phyloP scores from a whole-genome alignment of 1,140 invertebrate genomes.

The Manduca sexta region DNA sequence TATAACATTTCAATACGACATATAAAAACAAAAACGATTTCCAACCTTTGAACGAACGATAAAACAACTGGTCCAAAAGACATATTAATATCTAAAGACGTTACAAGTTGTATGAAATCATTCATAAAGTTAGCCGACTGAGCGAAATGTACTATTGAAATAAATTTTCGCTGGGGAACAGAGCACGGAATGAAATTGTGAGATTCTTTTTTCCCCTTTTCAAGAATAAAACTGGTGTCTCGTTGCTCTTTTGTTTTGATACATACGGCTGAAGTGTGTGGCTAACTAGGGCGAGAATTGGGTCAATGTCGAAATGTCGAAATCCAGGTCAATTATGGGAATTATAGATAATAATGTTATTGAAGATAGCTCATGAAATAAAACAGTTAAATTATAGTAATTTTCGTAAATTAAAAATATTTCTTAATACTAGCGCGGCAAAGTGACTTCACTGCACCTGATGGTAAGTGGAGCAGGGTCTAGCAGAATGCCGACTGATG shows the following conservation, averaged over 20 bases:
- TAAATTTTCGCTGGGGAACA: constrained; percentile 36
- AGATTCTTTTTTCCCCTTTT: constrained; percentile 27
- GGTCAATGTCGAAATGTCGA: too few species aligned
- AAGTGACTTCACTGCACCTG: too few species aligned
- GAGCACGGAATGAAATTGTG: constrained; percentile 37
- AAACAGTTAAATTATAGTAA: too few species aligned
- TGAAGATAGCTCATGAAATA: too few species aligned
- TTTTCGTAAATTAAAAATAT: too few species aligned
- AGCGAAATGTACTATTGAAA: constrained; percentile 24
- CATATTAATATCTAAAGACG: not conserved
- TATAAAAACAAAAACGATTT: not conserved
- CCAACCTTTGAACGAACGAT: not conserved
- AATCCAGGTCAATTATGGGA: too few species aligned
- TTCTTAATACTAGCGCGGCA: too few species aligned
- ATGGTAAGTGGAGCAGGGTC: too few species aligned
- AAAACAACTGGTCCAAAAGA: not conserved
- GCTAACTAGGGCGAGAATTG: not conserved
- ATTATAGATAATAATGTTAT: too few species aligned
- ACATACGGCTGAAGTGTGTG: constrained; percentile 7
- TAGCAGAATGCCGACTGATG: too few species aligned
- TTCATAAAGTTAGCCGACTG: constrained; percentile 12
- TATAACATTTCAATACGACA: not conserved
- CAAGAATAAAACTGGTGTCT: constrained; percentile 43
- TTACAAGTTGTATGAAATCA: constrained; percentile 4
- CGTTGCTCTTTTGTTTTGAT: constrained; percentile 30